Base-by-base conservation (phyloP, 2,888 invertebrate genomes). In the Paralinhomoeus sp. region DNA sequence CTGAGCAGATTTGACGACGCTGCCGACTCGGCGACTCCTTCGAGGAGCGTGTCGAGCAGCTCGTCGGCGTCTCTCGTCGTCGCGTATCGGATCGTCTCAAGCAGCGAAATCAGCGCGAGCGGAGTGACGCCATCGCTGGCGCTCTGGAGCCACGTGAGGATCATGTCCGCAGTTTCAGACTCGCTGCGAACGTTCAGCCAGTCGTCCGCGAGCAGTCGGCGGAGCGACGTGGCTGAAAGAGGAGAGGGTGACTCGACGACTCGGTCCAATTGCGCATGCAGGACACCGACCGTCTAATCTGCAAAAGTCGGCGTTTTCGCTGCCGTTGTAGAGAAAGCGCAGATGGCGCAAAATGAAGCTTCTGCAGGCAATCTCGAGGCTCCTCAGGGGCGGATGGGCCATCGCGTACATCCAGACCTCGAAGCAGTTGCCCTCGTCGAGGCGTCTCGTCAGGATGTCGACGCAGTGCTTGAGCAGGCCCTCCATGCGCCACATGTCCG, bases 331-430 rank as follows among this genome's bases (percentile, higher is more conserved):
- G 5, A 31, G 3, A 17, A 12, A 17, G 12, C 23, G 31, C 31
- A 43, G 2, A 39, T 43, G 3, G 33, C 24, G 44, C 24, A 45
- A 37, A 5, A 31, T 20, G 34, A 24, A 45, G 22, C 18, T 2
- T 27, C 27, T 5, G 27, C 22, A 7, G n/a, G 21, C 38, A n/a
- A 3, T 24, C 7, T 31, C 21, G 15, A 9, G 42, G 9, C 33
- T 45, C 31, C 12, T 7, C 12, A 7, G 15, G 31, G 31, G 37
- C 33, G 20, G 9, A 21, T 37, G 44, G 27, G 23, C 7, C 18
- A 3, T 13, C n/a, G 37, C 45, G 36, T 44, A 45, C 7, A 22
- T 18, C 34, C 35, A 38, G 3, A 45, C 44, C 20, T 42, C 42
- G 24, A 45, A 17, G 31, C 35, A 33, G 42, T 45, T 45, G 17